Percentiles rank a stretch among this genome's conserved stretches.
phyloP scores from a whole-genome alignment of 2,113 vertebrate genomes.

The Panthera leo region DNA sequence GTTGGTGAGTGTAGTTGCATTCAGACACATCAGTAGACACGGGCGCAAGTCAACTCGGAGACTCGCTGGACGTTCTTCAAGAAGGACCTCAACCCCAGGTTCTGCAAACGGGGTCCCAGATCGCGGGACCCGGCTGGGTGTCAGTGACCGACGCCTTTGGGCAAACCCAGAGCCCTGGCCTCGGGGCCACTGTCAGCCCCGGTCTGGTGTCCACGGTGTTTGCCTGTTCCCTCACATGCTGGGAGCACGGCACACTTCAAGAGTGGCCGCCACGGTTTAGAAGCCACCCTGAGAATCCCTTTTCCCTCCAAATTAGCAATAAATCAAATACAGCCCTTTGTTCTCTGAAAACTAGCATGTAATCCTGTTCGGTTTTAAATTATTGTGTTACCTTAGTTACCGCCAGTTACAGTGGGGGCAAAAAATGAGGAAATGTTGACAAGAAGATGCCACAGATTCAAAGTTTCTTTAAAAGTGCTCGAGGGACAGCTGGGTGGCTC shows the following conservation, averaged over 20 bases:
- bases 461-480: too few relatives aligned
- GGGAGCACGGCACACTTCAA: too few relatives aligned
- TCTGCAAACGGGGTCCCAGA: neutral
- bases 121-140: fast-evolving
- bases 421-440: neutral
- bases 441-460: fast-evolving
- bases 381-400: too few relatives aligned
- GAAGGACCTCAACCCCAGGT: too few relatives aligned
- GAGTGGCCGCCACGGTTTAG: fast-evolving
- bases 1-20: fast-evolving
- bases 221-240: fast-evolving
- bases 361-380: neutral
- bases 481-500: too few relatives aligned
- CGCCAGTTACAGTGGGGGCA: neutral
- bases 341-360: neutral
- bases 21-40: neutral
- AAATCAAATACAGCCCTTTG: fast-evolving
- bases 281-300: neutral
- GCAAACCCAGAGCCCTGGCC: fast-evolving
- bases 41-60: neutral
- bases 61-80: fast-evolving
- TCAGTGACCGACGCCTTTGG: fast-evolving
- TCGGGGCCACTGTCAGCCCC: neutral
- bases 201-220: too few relatives aligned
- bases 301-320: neutral